Base-by-base conservation (phyloP, 2,113 vertebrate species). In the Phaethon lepturus region DNA sequence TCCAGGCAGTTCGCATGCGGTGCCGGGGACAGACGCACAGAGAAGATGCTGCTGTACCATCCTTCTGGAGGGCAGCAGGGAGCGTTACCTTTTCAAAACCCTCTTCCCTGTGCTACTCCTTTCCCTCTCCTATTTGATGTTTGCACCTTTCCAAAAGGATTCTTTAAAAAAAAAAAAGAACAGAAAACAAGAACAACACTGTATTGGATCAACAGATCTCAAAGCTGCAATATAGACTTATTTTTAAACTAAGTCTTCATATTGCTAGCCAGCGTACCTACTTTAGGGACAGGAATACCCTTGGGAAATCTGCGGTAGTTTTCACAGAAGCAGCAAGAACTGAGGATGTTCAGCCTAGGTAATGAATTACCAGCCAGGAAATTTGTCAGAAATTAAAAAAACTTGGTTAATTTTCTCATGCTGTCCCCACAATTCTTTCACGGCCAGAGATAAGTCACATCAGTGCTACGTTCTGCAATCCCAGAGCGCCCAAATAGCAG, bases 401-500 rank as follows among this genome's bases (percentile, higher is more conserved):
- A 18, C 19, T 16, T 1, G 0, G 22, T 40, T 72, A 24, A 20
- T 92, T 90, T 92, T 44, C n/a, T 76, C 26, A 31, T 1, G 1
- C 13, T 45, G 22, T 64, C 38, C 24, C 23, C 38, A 31, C 15
- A 42, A 8, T 22, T 67, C 47, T 44, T 38, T 7, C 59, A 38
- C 0, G 6, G 79, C 59, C 58, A 42, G 25, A 19, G n/a, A 14
- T 29, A 60, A 72, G 11, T 28, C 58, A 35, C 4, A 1, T 9
- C 53, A n/a, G 31, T 4, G 33, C 45, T 11, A 28, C n/a, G 50
- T 28, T 19, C 33, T n/a, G 66, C 28, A 71, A 15, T 11, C 31
- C 35, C 1, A 0, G 44, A 31, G 40, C 31, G 42, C 7, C 31
- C 33, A 23, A 55, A 24, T 3, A 31, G 10, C 2, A 16, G 25